These are phyloP conservation scores for Catharus minimus DNA, from an alignment of 2,113 vertebrate species.

Conservation along the genomic window DNA sequence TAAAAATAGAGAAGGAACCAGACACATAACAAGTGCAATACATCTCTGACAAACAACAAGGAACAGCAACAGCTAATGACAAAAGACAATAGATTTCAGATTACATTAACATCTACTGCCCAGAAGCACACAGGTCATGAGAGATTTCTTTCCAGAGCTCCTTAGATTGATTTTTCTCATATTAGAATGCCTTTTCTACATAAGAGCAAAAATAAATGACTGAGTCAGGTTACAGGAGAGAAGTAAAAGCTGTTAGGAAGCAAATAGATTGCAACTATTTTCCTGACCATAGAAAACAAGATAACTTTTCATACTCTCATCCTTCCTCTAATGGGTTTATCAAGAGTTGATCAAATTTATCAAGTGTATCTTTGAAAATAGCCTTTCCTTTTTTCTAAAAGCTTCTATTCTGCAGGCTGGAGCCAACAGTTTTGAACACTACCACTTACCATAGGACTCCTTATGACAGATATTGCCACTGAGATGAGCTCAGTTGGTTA, in stretches of 20 bases:
- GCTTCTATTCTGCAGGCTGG: neutral
- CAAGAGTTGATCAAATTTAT: neutral
- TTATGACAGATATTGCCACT: neutral
- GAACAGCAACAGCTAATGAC: neutral
- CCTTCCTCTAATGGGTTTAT: conserved; percentile 3
- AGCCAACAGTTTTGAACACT: neutral
- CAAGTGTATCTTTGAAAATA: neutral
- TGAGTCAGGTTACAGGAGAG: neutral
- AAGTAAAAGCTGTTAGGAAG: neutral
- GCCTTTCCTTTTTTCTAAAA: neutral
- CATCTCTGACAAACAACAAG: conserved; percentile 1
- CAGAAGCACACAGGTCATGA: neutral
- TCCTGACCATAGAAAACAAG: neutral
- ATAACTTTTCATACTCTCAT: neutral
- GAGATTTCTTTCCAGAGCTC: neutral
- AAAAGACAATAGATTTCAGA: conserved; percentile 36
- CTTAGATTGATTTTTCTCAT: conserved; percentile 19
- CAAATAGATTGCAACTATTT: neutral
- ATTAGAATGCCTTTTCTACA: neutral
- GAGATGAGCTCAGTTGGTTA: neutral
- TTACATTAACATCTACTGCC: conserved; percentile 24
- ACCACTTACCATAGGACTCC: neutral
- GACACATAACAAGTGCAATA: neutral
- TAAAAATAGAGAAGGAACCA: neutral
- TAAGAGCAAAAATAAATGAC: neutral